Base-by-base conservation (phyloP, 2,797 vertebrate species). In the Dendrocincla fuliginosa region DNA sequence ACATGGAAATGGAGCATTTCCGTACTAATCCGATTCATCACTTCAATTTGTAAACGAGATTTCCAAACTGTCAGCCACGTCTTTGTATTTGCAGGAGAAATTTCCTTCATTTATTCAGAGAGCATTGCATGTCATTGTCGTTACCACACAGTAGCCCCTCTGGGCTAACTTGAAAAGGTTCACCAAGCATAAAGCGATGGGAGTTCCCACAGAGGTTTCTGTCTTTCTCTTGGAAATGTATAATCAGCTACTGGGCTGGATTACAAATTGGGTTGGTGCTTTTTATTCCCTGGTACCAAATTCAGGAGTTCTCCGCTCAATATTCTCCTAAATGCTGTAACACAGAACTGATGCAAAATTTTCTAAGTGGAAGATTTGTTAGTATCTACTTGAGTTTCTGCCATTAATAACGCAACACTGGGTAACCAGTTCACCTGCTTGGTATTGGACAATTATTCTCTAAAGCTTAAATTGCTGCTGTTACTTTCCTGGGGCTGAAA, bases 221-320 rank as follows among this genome's bases (percentile, higher is more conserved):
- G 97, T 98, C 97, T 98, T 98, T 98, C 97, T 97, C 60, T 97
- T 97, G 95, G 97, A 98, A 92, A 96, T 91, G 81, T 96, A 53
- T 97, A 97, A 97, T 98, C 97, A 95, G 80, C 90, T 55, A 84
- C 87, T 68, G 91, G 89, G 93, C 74, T 90, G 69, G 95, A 96
- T 95, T 97, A 97, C 95, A 97, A 96, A 96, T 95, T 93, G 95
- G 95, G 69, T 69, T 67, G 70, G 93, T 91, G 93, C 67, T 96
- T 96, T 97, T 96, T 97, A 97, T 97, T 98, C 97, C 88, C 82
- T 97, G 97, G 96, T 97, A 96, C 96, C 96, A 76, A 89, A 79
- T 89, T 94, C 94, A 96, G 50, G 69, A 87, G 28, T 73, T 91
- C n/a, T 93, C 63, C 32, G 16, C 35, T 87, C 69, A 35, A 1